phyloP scores from a whole-genome alignment of 2,113 vertebrate genomes.

The Herpailurus yagouaroundi region DNA sequence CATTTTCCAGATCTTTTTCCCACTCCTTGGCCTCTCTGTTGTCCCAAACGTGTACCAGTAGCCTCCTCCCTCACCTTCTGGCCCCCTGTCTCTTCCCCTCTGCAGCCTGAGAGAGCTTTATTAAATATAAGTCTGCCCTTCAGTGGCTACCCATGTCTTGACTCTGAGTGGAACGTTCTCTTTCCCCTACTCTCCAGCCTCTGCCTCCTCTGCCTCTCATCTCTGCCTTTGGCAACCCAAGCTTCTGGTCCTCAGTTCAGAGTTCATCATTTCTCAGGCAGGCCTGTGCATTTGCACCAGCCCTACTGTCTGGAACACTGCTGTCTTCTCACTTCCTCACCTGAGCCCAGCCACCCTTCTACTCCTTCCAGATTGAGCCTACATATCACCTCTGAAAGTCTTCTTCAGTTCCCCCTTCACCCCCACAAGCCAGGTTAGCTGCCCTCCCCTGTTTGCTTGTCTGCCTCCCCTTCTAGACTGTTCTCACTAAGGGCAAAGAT shows the following conservation, averaged over 20 bases:
- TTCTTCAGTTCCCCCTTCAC: neutral
- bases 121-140: neutral
- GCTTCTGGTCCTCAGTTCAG: neutral
- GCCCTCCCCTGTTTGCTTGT: neutral
- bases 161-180: neutral
- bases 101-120: neutral
- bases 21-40: neutral
- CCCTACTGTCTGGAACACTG: neutral
- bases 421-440: neutral
- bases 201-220: neutral
- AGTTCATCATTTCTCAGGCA: neutral
- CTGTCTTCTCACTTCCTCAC: neutral
- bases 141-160: neutral
- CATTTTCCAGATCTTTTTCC: neutral
- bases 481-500: neutral
- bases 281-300: neutral
- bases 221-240: neutral
- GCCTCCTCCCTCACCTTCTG: neutral
- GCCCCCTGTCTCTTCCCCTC: neutral
- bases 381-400: neutral
- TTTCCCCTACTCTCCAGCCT: neutral
- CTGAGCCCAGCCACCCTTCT: neutral
- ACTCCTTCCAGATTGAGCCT: neutral
- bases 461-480: neutral
- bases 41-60: accelerated